phyloP scores from a whole-genome alignment of 2,113 vertebrate genomes.

The Mastomys coucha region DNA sequence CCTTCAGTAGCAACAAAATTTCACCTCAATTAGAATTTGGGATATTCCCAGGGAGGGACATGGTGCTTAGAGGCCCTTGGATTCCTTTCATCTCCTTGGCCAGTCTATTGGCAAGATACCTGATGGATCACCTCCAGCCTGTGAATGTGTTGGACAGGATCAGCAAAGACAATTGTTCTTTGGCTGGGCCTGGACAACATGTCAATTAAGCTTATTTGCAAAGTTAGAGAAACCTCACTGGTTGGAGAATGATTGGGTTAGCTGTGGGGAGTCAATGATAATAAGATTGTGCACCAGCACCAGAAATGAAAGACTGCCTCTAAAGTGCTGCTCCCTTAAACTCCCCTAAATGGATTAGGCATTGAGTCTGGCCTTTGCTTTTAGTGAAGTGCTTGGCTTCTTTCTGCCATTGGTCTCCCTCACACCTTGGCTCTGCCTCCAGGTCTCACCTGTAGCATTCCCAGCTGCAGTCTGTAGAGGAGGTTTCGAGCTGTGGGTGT shows the following conservation, averaged over 20 bases:
- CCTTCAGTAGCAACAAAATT: not conserved
- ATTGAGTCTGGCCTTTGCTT: conserved; percentile 23
- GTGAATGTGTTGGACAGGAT: conserved; percentile 13
- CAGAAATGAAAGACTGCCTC: conserved; percentile 39
- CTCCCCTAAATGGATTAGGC: conserved; percentile 23
- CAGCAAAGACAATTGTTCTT: conserved; percentile 43
- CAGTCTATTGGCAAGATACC: not conserved
- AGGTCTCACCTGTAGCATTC: conserved; percentile 94
- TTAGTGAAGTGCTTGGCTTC: not conserved
- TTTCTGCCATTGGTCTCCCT: not conserved
- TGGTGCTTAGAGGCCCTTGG: not conserved
- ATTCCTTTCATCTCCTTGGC: not conserved
- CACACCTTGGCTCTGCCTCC: not conserved
- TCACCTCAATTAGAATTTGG: not conserved
- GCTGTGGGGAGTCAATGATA: conserved; percentile 46
- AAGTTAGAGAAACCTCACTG: conserved; percentile 58
- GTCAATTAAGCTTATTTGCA: conserved; percentile 45
- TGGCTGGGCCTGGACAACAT: not conserved
- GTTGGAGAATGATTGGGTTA: conserved; percentile 49
- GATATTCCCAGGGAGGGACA: not conserved
- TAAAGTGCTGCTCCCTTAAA: conserved; percentile 35
- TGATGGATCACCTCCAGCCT: not conserved
- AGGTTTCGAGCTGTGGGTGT: conserved; percentile 96
- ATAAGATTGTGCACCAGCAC: conserved; percentile 53
- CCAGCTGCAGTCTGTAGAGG: conserved; percentile 96